A percentile compares a stretch with the other conserved stretches of the same genome.
phyloP scores from a whole-genome alignment of 2,113 vertebrate species.

The Gallinago undulata region DNA sequence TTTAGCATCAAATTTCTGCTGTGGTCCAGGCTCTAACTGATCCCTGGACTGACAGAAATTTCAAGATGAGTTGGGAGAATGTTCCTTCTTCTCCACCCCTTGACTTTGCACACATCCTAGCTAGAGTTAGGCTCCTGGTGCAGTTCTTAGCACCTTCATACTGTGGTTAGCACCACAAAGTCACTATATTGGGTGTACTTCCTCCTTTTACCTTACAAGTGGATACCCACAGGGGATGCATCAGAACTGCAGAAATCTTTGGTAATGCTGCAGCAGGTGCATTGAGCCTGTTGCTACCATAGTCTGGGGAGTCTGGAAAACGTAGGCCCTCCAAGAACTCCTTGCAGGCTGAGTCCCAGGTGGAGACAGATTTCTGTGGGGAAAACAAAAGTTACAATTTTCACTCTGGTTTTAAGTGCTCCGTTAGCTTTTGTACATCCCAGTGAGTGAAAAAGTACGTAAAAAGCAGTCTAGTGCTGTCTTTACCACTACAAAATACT shows the following conservation, averaged over 20 bases:
- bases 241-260: neutral
- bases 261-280: neutral
- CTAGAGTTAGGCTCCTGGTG: neutral
- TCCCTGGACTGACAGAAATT: neutral
- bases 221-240: neutral
- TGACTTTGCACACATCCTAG: too few species aligned
- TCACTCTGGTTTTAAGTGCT: neutral
- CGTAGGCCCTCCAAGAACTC: rapidly evolving
- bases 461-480: neutral
- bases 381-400: neutral
- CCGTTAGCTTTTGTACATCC: neutral
- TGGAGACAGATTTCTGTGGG: neutral
- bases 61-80: neutral
- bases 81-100: rapidly evolving
- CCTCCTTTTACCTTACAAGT: neutral
- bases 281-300: neutral
- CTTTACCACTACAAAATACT: neutral
- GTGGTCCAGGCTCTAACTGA: neutral
- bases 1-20: neutral
- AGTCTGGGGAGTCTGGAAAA: neutral
- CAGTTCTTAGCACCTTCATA: neutral
- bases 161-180: neutral
- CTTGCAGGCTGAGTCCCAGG: neutral
- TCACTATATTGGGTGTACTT: neutral
- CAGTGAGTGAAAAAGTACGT: neutral